Base-by-base conservation (phyloP, 2,113 vertebrate genomes). In the Dolichotis patagonum region DNA sequence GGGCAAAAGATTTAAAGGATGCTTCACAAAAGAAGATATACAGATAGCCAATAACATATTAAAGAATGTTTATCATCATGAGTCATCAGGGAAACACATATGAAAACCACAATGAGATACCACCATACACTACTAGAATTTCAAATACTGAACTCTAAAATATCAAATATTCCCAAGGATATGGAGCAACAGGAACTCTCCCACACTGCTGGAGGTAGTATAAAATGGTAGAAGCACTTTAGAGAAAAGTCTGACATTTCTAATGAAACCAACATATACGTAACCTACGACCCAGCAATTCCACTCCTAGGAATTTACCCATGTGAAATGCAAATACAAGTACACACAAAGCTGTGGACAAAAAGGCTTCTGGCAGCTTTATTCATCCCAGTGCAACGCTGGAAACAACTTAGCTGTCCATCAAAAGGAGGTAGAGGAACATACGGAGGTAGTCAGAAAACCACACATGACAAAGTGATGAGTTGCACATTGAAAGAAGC, bases 41-140 rank as follows among this genome's bases (percentile, higher is more conserved):
- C 46, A 95, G 6, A 69, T 14, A 88, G 32, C 32, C 10, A 83
- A 16, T 7, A 89, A 89, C 32, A 30, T 54, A 90, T 52, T 78
- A 54, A 41, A 93, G 46, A 62, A 14, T 32, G 52, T 69, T 77
- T 83, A 73, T 56, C 19, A 13, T 73, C 43, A 78, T 78, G 32
- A 95, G 30, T 83, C 89, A 88, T 65, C 89, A 46, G 5, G 24
- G 62, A 90, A 85, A 85, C 24, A 41, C 22, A 85, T 65, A 88
- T 38, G 41, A 84, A 43, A 93, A 82, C 28, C 43, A 43, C 73
- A 78, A 38, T 46, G 32, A 85, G 12, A 85, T 63, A 41, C 32
- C 8, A 73, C 10, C 49, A 32, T 35, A 85, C 13, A 58, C 30
- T 12, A 78, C 16, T 12, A 78, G 77, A 94, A 88, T 28, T 84